Conservation (phyloP, 2,797 vertebrate genomes). For the Martes flavigula region DNA sequence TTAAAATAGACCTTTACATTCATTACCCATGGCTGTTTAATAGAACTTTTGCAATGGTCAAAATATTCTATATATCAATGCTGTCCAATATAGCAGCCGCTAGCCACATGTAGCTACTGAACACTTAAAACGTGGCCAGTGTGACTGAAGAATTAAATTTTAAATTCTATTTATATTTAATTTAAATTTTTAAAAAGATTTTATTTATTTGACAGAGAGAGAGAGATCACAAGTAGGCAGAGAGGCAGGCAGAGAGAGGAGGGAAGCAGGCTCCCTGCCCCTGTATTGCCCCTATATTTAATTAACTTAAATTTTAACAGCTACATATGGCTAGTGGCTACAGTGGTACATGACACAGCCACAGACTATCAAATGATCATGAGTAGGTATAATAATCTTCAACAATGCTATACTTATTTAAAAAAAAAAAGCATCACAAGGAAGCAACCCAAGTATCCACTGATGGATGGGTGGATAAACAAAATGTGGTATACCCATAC, state of each 20-base stretch:
- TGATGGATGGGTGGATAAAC: not conserved
- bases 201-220: too few relatives aligned
- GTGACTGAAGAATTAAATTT: constrained; percentile 12
- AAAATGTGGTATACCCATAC: not conserved
- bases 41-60: not conserved
- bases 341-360: not conserved
- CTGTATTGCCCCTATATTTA: too few relatives aligned
- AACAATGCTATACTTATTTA: not conserved
- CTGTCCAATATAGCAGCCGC: not conserved
- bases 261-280: too few relatives aligned
- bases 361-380: constrained; percentile 13
- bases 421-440: not conserved
- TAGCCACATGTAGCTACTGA: not conserved
- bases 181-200: not conserved
- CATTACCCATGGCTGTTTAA: not conserved
- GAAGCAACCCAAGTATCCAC: not conserved
- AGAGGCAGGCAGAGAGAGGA: too few relatives aligned
- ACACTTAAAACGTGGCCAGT: not conserved
- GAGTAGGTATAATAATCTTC: not conserved
- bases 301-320: constrained; percentile 33
- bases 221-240: too few relatives aligned
- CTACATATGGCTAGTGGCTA: not conserved
- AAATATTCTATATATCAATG: not conserved
- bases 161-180: constrained; percentile 16
- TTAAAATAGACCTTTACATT: constrained; percentile 6